phyloP scores from a whole-genome alignment of 2,113 vertebrate genomes.

The Rallus limicola region DNA sequence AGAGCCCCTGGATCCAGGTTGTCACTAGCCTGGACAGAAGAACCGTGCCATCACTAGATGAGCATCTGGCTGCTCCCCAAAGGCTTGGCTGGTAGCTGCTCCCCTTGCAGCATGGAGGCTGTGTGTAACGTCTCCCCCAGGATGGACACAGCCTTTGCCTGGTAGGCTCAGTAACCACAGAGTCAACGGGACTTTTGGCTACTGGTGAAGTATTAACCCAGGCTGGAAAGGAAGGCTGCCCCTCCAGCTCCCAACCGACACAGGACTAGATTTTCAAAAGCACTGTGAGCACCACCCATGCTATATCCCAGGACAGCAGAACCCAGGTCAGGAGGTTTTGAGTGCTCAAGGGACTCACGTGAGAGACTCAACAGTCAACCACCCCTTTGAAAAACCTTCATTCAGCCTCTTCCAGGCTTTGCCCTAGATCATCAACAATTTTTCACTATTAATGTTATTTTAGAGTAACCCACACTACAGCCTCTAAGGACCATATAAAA shows the following conservation, averaged over 20 bases:
- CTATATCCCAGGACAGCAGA: neutral
- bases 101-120: neutral
- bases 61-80: neutral
- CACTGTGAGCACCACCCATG: neutral
- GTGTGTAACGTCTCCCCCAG: accelerated
- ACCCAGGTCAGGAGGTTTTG: neutral
- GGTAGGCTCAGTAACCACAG: neutral
- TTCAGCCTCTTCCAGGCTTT: neutral
- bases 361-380: neutral
- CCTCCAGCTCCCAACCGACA: neutral
- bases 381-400: neutral
- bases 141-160: neutral
- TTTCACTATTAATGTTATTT: neutral
- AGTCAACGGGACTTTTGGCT: neutral
- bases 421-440: neutral
- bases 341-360: neutral
- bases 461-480: neutral
- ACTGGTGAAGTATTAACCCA: neutral
- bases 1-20: neutral
- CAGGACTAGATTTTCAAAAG: neutral
- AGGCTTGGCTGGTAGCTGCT: neutral
- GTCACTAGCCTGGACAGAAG: neutral
- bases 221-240: neutral
- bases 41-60: too few species aligned
- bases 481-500: neutral